A percentile compares a stretch with the other conserved stretches of the same genome.
phyloP scores from a whole-genome alignment of 2,888 invertebrate species.

The Mythimna ferrago region DNA sequence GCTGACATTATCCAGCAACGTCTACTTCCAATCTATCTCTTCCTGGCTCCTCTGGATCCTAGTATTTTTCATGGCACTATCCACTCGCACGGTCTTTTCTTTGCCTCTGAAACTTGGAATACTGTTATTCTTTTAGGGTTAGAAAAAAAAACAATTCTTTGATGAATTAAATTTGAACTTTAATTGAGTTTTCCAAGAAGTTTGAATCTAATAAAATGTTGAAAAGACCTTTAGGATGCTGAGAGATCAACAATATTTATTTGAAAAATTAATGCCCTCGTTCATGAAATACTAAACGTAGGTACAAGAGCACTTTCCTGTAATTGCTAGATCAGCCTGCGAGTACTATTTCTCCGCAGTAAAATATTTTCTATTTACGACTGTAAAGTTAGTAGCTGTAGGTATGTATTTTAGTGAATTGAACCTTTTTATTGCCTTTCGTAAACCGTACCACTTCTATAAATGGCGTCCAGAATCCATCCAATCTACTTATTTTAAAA shows the following conservation, averaged over 20 bases:
- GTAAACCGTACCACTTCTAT: neutral
- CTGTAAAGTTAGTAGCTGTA: neutral
- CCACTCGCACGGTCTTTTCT: no score
- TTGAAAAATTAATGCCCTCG: neutral
- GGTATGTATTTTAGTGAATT: neutral
- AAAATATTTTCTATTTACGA: neutral
- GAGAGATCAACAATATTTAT: constrained; percentile 4
- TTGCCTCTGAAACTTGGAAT: neutral
- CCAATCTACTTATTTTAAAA: neutral
- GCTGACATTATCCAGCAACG: no score
- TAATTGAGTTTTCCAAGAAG: neutral
- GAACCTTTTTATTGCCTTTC: neutral
- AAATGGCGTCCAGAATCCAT: neutral
- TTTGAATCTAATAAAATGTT: neutral
- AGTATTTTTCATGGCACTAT: neutral
- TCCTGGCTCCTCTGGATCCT: neutral
- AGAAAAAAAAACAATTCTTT: no score
- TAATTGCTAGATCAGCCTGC: neutral
- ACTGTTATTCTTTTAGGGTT: neutral
- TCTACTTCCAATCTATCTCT: no score
- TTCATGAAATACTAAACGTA: neutral
- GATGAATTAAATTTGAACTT: no score
- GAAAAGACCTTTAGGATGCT: neutral
- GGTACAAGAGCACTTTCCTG: neutral
- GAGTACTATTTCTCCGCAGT: neutral